Conservation (phyloP, 2,113 vertebrate species). For the Pionites leucogaster region DNA sequence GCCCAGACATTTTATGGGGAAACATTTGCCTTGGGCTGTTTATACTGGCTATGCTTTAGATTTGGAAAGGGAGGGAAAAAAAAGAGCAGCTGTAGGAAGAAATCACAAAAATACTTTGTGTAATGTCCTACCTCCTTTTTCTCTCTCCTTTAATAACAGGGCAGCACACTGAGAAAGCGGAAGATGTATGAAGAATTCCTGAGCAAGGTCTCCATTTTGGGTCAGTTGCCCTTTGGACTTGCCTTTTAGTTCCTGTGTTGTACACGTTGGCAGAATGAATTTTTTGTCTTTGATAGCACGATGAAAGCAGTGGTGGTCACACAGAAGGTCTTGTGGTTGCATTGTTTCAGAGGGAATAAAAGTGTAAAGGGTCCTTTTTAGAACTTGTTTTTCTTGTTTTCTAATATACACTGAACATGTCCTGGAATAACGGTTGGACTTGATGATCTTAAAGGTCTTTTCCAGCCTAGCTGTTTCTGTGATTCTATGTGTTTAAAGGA, state of each 20-base stretch:
- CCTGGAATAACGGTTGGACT: neutral
- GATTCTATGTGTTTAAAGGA: neutral
- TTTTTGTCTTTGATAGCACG: neutral
- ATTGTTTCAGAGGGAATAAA: neutral
- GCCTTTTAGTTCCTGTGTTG: neutral
- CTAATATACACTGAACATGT: neutral
- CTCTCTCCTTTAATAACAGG: slow-evolving; percentile 75
- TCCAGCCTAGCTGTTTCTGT: neutral
- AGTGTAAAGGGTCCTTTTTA: neutral
- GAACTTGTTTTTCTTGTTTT: neutral
- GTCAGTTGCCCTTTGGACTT: slow-evolving; percentile 75
- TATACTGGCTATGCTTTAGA: neutral
- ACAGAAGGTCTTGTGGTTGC: neutral
- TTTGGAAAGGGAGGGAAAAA: neutral
- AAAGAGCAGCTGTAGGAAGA: slow-evolving; percentile 47
- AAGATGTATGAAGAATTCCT: slow-evolving; percentile 99
- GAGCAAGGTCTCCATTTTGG: slow-evolving; percentile 96
- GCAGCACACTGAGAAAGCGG: slow-evolving; percentile 93
- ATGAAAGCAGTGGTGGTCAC: neutral
- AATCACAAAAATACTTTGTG: slow-evolving; percentile 42
- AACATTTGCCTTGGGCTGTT: slow-evolving; percentile 12
- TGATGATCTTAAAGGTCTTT: neutral
- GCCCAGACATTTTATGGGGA: slow-evolving; percentile 49
- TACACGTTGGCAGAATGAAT: neutral
- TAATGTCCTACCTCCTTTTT: neutral